Conservation (phyloP, 1,140 invertebrate genomes). For the Drosophila santomea region DNA sequence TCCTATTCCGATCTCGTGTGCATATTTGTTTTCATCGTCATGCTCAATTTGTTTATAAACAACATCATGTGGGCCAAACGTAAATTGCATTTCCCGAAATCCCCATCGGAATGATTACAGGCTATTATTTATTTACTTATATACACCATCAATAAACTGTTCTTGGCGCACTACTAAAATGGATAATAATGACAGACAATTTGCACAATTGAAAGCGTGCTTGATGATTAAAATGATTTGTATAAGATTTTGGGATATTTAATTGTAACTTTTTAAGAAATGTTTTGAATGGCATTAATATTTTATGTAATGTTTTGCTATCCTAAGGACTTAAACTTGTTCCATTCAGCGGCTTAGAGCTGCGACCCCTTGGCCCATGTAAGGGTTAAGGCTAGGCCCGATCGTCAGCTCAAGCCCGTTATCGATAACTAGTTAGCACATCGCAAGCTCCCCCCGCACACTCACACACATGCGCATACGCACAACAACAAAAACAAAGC, state of each 20-base stretch:
- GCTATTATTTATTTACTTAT: slow-evolving; percentile 13
- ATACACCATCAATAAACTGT: slow-evolving; percentile 26
- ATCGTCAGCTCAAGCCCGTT: slow-evolving; percentile 52
- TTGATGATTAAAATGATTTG: no score
- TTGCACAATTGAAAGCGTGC: no score
- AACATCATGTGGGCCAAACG: slow-evolving; percentile 24
- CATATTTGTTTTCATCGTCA: slow-evolving; percentile 36
- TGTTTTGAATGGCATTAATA: no score
- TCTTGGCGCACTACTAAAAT: slow-evolving; percentile 14
- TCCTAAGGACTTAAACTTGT: background rate
- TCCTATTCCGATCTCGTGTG: slow-evolving; percentile 20
- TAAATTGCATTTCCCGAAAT: slow-evolving; percentile 20
- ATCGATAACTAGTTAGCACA: slow-evolving; percentile 67
- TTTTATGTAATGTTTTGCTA: no score
- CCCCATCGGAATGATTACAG: slow-evolving; percentile 9
- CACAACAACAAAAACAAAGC: slow-evolving; percentile 57
- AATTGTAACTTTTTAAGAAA: no score
- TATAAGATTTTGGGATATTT: no score
- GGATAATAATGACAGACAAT: background rate
- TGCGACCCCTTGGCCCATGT: background rate
- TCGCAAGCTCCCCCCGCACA: slow-evolving; percentile 35
- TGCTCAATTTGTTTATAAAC: slow-evolving; percentile 41
- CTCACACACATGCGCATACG: slow-evolving; percentile 16
- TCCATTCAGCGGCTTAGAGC: background rate
- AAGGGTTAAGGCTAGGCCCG: slow-evolving; percentile 25